A percentile compares a stretch with the other conserved stretches of the same genome.
These are phyloP conservation scores for Otolemur crassicaudatus DNA, from an alignment of 2,797 vertebrate genomes.

Conservation along the genomic window DNA sequence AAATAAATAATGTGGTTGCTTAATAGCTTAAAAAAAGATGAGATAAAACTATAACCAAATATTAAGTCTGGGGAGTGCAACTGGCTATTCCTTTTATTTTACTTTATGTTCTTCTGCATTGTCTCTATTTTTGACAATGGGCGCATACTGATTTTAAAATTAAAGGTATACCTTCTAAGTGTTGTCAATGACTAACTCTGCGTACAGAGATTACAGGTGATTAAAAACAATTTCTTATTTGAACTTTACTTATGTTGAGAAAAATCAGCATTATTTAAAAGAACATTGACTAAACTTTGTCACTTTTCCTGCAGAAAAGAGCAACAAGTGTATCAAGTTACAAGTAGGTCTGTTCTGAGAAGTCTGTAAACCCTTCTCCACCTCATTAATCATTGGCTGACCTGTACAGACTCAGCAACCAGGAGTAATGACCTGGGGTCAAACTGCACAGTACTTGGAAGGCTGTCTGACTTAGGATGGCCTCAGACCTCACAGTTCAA, in stretches of 20 bases:
- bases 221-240: not conserved
- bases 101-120: not conserved
- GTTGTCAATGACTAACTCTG: not conserved
- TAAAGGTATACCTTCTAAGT: not conserved
- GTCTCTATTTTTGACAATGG: not conserved
- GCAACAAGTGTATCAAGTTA: not conserved
- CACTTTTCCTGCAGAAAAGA: slow-evolving; percentile 20
- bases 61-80: not conserved
- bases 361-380: slow-evolving; percentile 32
- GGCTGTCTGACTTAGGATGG: not conserved
- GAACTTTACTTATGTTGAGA: not conserved
- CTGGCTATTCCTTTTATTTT: not conserved
- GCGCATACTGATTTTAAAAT: not conserved
- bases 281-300: not conserved
- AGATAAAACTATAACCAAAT: not conserved
- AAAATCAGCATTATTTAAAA: slow-evolving; percentile 19
- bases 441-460: not conserved
- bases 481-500: not conserved
- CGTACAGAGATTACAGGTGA: not conserved
- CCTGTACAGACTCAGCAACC: not conserved
- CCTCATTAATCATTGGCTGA: slow-evolving; percentile 28
- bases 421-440: not conserved
- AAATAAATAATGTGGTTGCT: not conserved
- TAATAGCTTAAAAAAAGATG: not conserved
- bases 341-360: not conserved